Base-by-base conservation (phyloP, 2,797 vertebrate species). In the Bradypodion pumilum region DNA sequence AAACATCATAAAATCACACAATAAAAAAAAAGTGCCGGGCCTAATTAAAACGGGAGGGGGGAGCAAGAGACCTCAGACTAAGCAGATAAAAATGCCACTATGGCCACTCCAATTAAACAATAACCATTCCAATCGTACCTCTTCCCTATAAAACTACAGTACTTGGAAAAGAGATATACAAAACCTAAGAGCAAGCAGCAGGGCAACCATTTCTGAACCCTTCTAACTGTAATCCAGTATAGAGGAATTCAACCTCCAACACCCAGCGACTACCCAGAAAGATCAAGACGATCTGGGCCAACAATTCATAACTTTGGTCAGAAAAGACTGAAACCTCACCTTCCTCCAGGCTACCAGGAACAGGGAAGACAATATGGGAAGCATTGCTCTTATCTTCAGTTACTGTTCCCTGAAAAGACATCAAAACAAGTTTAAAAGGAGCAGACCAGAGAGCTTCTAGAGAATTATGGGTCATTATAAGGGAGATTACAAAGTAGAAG, bases 341-440 rank as follows among this genome's bases (percentile, higher is more conserved):
- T 94, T 99, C 98, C 90, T 99, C 98, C 89, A 98, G 94, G 94
- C 97, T 99, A 85, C 96, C 91, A 0, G 98, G 98, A 82, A 98
- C 97, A 1, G 98, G 98, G 81, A 97, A 97, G n/a, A 99, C 98
- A 72, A 99, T 91, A 70, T 99, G 97, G 75, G 98, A 99, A 60
- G 98, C 97, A 73, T 96, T 95, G 81, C 94, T 95, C 92, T 98
- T 99, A 92, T 99, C 98, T 89, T 99, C 98, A 0, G 98, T 98
- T 88, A 99, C 96, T 0, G 98, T 98, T 74, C 98, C 98, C 98
- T 99, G 92, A 40, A 65, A 86, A 76, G 52, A 78, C 27, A 88
- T 10, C 23, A 25, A 29, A 88, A 82, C 52, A 5, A 21, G 40
- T 1, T 3, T 0, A 44, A 44, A 29, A 75, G 89, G 32, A 79